Percentiles rank a stretch among this genome's conserved stretches.
Conservation (phyloP, 2,113 vertebrate genomes). For the Cebus imitator region DNA sequence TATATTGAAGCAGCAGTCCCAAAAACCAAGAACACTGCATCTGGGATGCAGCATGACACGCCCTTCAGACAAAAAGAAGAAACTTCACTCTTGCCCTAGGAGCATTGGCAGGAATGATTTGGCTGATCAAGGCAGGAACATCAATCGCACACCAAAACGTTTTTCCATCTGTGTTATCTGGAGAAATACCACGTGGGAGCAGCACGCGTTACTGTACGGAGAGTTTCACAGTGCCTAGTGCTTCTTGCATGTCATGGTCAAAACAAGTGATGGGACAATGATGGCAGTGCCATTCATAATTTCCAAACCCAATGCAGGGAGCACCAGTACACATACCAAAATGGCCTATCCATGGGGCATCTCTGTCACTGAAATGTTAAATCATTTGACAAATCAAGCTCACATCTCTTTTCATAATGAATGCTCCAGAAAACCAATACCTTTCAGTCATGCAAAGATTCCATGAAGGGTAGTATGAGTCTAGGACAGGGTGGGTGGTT, state of each 20-base stretch:
- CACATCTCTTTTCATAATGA: slow-evolving; percentile 68
- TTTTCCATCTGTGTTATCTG: slow-evolving; percentile 79
- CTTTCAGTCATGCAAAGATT: slow-evolving; percentile 62
- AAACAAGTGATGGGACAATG: slow-evolving; percentile 52
- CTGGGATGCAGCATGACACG: slow-evolving; percentile 74
- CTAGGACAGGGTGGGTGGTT: slow-evolving; percentile 33
- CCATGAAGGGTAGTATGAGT: slow-evolving; percentile 48
- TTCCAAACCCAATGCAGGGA: slow-evolving; percentile 62
- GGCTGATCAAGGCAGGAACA: slow-evolving; percentile 83
- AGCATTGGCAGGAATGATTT: slow-evolving; percentile 80
- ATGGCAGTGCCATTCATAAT: slow-evolving; percentile 66
- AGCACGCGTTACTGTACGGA: slow-evolving; percentile 71
- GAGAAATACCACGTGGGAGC: slow-evolving; percentile 80
- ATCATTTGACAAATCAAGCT: slow-evolving; percentile 62
- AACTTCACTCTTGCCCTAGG: slow-evolving; percentile 77
- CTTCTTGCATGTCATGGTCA: slow-evolving; percentile 55
- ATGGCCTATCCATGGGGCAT: slow-evolving; percentile 56
- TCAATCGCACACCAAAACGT: slow-evolving; percentile 74
- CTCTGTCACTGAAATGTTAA: slow-evolving; percentile 47
- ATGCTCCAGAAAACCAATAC: slow-evolving; percentile 69
- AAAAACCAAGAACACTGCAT: slow-evolving; percentile 81
- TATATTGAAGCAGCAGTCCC: slow-evolving; percentile 77
- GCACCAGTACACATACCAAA: slow-evolving; percentile 63
- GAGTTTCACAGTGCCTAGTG: slow-evolving; percentile 31
- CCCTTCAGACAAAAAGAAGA: slow-evolving; percentile 82